A percentile compares a stretch with the other conserved stretches of the same genome.
phyloP scores from a whole-genome alignment of 2,888 invertebrate species.

The Leptinotarsa haldemani region DNA sequence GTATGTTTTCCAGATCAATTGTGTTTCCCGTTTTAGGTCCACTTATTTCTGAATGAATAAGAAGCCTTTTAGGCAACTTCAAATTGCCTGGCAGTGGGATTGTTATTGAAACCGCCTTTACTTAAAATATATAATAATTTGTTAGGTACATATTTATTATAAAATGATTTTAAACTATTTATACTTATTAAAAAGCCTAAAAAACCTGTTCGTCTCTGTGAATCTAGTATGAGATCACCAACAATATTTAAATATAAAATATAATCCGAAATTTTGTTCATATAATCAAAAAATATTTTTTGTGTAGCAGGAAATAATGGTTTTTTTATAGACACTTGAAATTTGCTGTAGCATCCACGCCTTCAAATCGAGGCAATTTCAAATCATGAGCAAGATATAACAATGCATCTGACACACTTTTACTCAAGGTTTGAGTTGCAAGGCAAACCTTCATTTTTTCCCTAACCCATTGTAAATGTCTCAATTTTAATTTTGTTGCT shows the following conservation, averaged over 20 bases:
- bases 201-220: background rate
- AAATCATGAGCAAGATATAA: conserved; percentile 10
- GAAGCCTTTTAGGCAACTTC: background rate
- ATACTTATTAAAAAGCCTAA: background rate
- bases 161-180: background rate
- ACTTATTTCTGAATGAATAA: conserved; percentile 1
- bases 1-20: background rate
- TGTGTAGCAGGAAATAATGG: background rate
- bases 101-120: background rate
- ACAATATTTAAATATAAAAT: background rate
- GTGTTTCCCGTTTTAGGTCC: background rate
- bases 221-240: background rate
- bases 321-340: conserved; percentile 6
- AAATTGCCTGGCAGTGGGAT: background rate
- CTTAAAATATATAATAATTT: background rate
- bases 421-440: conserved; percentile 47
- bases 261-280: background rate
- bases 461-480: conserved; percentile 24
- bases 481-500: conserved; percentile 17
- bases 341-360: conserved; percentile 9
- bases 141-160: background rate
- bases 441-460: conserved; percentile 50
- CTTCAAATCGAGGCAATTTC: conserved; percentile 1
- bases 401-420: conserved; percentile 32
- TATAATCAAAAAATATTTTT: background rate